Percentiles rank a stretch among this genome's conserved stretches.
These are phyloP conservation scores for Dynastes tityus DNA, from an alignment of 2,888 invertebrate species.

Conservation along the genomic window DNA sequence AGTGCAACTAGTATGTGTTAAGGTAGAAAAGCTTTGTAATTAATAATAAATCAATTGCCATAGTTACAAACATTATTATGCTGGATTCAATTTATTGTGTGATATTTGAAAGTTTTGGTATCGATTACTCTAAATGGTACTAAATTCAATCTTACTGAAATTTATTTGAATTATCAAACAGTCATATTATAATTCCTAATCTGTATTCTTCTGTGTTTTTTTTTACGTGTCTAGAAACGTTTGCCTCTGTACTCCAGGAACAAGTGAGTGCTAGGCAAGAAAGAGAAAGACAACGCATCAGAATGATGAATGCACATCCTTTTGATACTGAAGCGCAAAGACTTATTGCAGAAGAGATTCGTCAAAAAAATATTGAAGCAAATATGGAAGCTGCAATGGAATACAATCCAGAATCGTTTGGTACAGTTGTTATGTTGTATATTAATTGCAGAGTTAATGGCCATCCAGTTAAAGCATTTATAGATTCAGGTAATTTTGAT, in stretches of 20 bases:
- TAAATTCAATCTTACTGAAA: no score
- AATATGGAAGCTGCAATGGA: constrained; percentile 99
- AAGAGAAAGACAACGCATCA: constrained; percentile 85
- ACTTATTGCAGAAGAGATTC: constrained; percentile 95
- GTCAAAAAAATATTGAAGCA: constrained; percentile 95
- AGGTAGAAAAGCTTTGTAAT: no score
- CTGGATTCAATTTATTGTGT: no score
- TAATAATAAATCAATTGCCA: no score
- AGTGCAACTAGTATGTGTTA: no score
- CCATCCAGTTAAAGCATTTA: constrained; percentile 97
- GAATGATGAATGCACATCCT: constrained; percentile 94
- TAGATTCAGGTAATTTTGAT: constrained; percentile 84
- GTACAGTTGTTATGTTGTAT: constrained; percentile 97
- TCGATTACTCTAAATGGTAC: not conserved
- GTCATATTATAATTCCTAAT: no score
- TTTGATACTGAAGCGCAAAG: constrained; percentile 96
- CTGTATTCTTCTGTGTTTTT: no score
- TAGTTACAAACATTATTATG: no score
- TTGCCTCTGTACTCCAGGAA: constrained; percentile 84
- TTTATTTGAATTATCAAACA: no score
- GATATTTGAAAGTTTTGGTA: no score
- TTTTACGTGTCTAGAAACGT: constrained; percentile 75
- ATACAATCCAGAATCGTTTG: constrained; percentile 98
- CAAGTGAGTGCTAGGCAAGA: constrained; percentile 88
- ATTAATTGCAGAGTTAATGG: constrained; percentile 98